phyloP scores from a whole-genome alignment of 1,140 invertebrate species.

The Hermetia illucens region DNA sequence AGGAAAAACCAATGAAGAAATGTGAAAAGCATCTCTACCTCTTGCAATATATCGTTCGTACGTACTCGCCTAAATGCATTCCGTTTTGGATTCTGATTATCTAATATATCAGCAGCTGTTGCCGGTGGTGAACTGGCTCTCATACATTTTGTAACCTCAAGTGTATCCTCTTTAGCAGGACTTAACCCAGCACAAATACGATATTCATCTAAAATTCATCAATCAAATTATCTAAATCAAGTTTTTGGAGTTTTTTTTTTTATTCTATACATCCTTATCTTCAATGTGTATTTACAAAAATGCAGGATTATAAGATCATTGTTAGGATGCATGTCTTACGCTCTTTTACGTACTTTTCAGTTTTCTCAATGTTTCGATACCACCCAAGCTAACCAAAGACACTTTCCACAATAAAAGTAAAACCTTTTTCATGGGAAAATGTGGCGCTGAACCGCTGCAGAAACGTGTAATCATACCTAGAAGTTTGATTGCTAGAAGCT shows the following conservation, averaged over 20 bases:
- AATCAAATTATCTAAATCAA: no score
- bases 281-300: no score
- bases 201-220: slow-evolving; percentile 37
- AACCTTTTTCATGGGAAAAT: slow-evolving; percentile 97
- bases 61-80: slow-evolving; percentile 37
- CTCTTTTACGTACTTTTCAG: slow-evolving; percentile 45
- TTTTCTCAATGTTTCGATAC: slow-evolving; percentile 63
- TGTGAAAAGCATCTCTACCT: slow-evolving; percentile 13
- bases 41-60: slow-evolving; percentile 10
- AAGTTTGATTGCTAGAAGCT: slow-evolving; percentile 75
- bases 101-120: slow-evolving; percentile 80
- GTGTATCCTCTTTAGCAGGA: slow-evolving; percentile 75
- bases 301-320: no score
- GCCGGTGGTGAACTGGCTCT: slow-evolving; percentile 88
- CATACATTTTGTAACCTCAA: slow-evolving; percentile 86
- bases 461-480: slow-evolving; percentile 89
- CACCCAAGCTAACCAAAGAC: slow-evolving; percentile 77
- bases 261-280: no score
- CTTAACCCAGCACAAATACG: slow-evolving; percentile 56
- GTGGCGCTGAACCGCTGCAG: slow-evolving; percentile 83
- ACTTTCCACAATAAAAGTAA: slow-evolving; percentile 93
- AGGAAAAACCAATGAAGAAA: no score
- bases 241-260: no score
- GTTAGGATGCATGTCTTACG: no score
- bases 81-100: slow-evolving; percentile 70